Percentiles rank a stretch among this genome's conserved stretches.
phyloP scores from a whole-genome alignment of 2,797 vertebrate species.

The Macrochelys suwanniensis region DNA sequence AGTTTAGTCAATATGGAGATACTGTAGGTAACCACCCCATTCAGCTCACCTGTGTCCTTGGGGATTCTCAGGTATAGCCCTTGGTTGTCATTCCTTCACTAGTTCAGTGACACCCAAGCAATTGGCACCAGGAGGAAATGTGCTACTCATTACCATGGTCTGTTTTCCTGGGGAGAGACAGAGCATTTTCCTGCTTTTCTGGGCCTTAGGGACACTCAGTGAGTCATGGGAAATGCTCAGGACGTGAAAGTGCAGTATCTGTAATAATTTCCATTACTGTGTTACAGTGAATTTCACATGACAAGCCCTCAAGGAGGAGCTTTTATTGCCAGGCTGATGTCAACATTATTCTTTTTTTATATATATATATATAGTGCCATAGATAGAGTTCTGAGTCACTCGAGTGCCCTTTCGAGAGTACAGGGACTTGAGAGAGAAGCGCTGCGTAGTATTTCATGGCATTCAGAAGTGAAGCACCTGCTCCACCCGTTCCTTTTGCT shows the following conservation, averaged over 20 bases:
- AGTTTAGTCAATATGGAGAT: neutral
- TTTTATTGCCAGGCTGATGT: neutral
- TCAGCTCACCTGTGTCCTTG: neutral
- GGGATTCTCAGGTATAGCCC: neutral
- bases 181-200: neutral
- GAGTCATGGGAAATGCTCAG: neutral
- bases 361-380: neutral
- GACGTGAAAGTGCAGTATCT: neutral
- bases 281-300: neutral
- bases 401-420: accelerated
- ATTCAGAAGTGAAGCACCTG: neutral
- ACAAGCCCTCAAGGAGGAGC: neutral
- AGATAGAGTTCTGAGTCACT: neutral
- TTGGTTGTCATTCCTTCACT: neutral
- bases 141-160: neutral
- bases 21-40: neutral
- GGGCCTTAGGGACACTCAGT: neutral
- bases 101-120: neutral
- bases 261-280: neutral
- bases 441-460: neutral
- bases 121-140: neutral
- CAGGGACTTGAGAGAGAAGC: neutral
- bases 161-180: neutral
- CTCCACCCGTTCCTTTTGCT: neutral
- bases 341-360: neutral